Evolutionary conservation across 2,113 vertebrate species (phyloP).

Genomic region (Acinonyx jubatus): DNA sequence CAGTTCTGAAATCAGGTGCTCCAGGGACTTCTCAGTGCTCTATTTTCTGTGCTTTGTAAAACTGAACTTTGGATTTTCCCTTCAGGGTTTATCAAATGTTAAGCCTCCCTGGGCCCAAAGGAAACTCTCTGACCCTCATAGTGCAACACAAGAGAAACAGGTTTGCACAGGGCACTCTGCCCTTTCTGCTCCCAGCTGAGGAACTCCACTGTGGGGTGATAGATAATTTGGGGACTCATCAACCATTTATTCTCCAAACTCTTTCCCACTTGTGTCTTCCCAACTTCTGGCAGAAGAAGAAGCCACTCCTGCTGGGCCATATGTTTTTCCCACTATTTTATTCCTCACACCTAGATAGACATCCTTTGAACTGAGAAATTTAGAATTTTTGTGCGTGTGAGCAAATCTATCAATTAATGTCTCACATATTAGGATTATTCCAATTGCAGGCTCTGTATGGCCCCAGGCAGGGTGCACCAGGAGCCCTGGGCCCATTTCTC

Average conservation of each 20-base stretch:
- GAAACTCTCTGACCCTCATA: background rate
- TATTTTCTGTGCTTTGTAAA: background rate
- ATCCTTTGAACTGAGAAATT: background rate
- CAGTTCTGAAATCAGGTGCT: background rate
- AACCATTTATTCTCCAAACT: background rate
- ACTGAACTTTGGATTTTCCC: background rate
- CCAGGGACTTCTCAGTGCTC: background rate
- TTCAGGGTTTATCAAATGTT: background rate
- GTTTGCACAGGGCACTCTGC: background rate
- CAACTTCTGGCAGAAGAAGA: background rate
- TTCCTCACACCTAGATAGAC: background rate
- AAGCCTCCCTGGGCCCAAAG: background rate
- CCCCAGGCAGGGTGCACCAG: accelerated
- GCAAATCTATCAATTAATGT: background rate
- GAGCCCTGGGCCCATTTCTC: background rate
- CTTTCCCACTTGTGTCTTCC: background rate
- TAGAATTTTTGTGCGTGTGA: background rate
- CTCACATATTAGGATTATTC: accelerated
- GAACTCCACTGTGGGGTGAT: background rate
- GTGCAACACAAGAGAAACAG: accelerated
- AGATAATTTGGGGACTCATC: background rate
- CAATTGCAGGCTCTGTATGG: accelerated
- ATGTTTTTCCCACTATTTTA: background rate
- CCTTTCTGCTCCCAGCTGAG: background rate
- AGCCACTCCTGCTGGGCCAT: background rate